These are phyloP conservation scores for Mionectes macconnelli DNA, from an alignment of 2,113 vertebrate genomes.

Conservation along the genomic window DNA sequence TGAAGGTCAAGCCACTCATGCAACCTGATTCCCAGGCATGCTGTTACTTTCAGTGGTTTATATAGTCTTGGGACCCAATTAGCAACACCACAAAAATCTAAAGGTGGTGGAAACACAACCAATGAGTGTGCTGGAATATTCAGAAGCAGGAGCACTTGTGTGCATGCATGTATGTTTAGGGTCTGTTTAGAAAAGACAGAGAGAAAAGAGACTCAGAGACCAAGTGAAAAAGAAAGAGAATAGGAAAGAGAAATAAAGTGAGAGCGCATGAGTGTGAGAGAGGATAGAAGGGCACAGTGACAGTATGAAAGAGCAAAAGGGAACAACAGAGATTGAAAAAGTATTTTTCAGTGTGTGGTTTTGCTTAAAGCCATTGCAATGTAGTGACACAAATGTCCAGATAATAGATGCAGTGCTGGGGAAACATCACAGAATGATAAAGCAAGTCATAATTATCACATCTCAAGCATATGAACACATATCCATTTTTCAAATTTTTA, in stretches of 20 bases:
- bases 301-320: neutral
- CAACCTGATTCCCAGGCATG: neutral
- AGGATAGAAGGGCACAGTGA: neutral
- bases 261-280: accelerated
- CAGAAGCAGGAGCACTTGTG: neutral
- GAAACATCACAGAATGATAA: neutral
- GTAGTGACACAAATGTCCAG: neutral
- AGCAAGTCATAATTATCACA: neutral
- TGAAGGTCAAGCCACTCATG: neutral
- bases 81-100: neutral
- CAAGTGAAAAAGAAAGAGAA: neutral
- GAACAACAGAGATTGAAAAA: neutral
- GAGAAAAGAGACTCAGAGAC: neutral
- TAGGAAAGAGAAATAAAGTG: neutral
- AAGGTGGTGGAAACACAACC: neutral
- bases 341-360: neutral
- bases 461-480: neutral
- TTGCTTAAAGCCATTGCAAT: neutral
- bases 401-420: neutral
- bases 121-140: neutral
- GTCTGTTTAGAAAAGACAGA: neutral
- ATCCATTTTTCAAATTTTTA: conserved; percentile 8
- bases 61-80: conserved; percentile 1
- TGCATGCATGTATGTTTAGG: neutral
- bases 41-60: neutral